These are phyloP conservation scores for Mionectes olivaceus DNA, from an alignment of 2,797 vertebrate species.

Conservation along the genomic window DNA sequence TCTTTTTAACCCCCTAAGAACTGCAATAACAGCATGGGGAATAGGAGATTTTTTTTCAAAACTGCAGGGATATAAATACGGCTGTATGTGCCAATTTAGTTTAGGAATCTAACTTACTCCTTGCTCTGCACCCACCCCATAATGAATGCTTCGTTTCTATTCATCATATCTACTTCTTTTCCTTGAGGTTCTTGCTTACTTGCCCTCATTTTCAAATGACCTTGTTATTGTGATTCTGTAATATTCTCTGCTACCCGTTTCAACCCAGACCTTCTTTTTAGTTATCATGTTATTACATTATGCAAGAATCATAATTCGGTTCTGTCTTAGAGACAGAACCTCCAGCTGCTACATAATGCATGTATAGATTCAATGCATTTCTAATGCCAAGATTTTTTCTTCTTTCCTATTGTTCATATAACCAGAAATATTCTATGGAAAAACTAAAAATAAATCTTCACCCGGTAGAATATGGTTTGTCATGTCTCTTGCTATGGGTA, in stretches of 20 bases:
- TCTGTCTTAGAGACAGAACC: slow-evolving; percentile 46
- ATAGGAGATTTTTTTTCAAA: not conserved
- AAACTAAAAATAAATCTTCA: slow-evolving; percentile 68
- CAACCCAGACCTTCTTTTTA: not conserved
- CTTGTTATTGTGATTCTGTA: slow-evolving; percentile 33
- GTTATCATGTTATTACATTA: slow-evolving; percentile 39
- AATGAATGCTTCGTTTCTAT: not conserved
- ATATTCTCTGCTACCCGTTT: not conserved
- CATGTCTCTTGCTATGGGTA: slow-evolving; percentile 37
- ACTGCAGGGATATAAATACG: not conserved
- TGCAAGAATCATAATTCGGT: slow-evolving; percentile 49
- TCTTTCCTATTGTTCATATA: slow-evolving; percentile 41
- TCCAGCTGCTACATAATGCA: slow-evolving; percentile 62
- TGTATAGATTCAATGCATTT: slow-evolving; percentile 61
- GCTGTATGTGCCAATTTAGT: not conserved
- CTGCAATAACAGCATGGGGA: not conserved
- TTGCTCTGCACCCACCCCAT: not conserved
- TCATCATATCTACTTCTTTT: slow-evolving; percentile 4
- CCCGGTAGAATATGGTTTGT: slow-evolving; percentile 1
- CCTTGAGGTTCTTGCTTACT: not conserved
- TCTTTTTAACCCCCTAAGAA: not conserved
- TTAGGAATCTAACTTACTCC: not conserved
- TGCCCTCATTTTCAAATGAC: slow-evolving; percentile 31
- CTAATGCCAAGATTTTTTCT: slow-evolving; percentile 52
- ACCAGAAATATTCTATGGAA: slow-evolving; percentile 45